Evolutionary conservation across 2,888 invertebrate species (phyloP).

Genomic region (Sarcophaga subvicina): DNA sequence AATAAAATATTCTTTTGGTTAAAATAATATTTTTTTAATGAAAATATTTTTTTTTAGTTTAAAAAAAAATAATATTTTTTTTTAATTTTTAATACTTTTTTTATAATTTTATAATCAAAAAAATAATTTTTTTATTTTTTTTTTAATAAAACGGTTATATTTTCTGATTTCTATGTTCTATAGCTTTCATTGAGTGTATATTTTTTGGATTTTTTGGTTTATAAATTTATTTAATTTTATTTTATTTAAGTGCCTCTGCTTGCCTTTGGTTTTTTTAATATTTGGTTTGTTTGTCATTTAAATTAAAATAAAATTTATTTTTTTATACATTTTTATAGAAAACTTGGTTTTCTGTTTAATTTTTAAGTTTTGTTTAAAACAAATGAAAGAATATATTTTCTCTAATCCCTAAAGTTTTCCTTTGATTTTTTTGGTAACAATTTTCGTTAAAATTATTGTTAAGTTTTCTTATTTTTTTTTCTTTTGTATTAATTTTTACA

Average conservation of each 20-base stretch:
- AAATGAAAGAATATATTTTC: conserved; percentile 17
- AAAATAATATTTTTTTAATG: background rate
- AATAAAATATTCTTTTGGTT: too few species aligned
- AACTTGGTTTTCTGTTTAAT: conserved; percentile 63
- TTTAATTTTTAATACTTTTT: background rate
- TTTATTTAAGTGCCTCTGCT: conserved; percentile 64
- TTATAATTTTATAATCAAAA: too few species aligned
- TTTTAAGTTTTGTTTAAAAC: conserved; percentile 32
- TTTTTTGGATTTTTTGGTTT: background rate
- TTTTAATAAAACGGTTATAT: background rate
- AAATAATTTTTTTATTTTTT: background rate
- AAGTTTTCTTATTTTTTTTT: conserved; percentile 15
- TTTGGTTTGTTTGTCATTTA: conserved; percentile 9
- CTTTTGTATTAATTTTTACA: conserved; percentile 21
- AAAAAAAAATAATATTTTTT: conserved; percentile 2
- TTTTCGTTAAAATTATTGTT: conserved; percentile 21
- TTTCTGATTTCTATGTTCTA: too few species aligned
- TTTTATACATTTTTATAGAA: conserved; percentile 40
- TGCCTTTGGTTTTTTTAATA: conserved; percentile 11
- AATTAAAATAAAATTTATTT: background rate
- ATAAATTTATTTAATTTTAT: background rate
- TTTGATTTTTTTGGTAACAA: background rate
- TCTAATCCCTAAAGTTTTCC: conserved; percentile 58
- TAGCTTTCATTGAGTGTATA: too few species aligned
- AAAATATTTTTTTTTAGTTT: too few species aligned